These are phyloP conservation scores for Eutrigla gurnardus DNA, from an alignment of 2,797 vertebrate species.

Conservation along the genomic window DNA sequence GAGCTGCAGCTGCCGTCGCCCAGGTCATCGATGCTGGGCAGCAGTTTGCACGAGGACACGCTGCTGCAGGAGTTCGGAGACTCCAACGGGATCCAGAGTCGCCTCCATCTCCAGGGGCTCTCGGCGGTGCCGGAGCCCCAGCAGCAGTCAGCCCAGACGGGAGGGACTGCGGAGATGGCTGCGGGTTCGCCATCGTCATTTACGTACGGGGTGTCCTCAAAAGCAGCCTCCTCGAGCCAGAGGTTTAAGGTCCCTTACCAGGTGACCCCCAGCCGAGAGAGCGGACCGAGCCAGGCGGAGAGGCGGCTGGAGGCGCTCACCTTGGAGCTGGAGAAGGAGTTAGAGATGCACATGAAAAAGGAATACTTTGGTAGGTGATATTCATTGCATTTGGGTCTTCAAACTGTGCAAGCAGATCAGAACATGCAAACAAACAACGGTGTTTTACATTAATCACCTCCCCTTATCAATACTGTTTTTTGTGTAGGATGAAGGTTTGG, in stretches of 20 bases:
- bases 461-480: background rate
- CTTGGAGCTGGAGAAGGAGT: slow-evolving; percentile 95
- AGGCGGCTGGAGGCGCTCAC: slow-evolving; percentile 94
- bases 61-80: slow-evolving; percentile 84
- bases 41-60: slow-evolving; percentile 84
- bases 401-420: background rate
- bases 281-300: slow-evolving; percentile 94
- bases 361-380: slow-evolving; percentile 95
- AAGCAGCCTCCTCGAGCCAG: slow-evolving; percentile 79
- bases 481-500: background rate
- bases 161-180: slow-evolving; percentile 66
- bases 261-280: slow-evolving; percentile 90
- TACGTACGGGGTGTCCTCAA: slow-evolving; percentile 81
- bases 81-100: slow-evolving; percentile 77
- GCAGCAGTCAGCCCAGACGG: slow-evolving; percentile 58
- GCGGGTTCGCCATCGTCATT: slow-evolving; percentile 75
- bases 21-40: slow-evolving; percentile 87
- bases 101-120: slow-evolving; percentile 81
- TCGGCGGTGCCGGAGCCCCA: slow-evolving; percentile 80
- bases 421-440: background rate
- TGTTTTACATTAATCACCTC: background rate
- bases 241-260: slow-evolving; percentile 92
- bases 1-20: slow-evolving; percentile 90
- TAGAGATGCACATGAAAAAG: slow-evolving; percentile 97
- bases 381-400: background rate